Evolutionary conservation across 2,113 vertebrate species (phyloP).

Genomic region (Eurystomus gularis): DNA sequence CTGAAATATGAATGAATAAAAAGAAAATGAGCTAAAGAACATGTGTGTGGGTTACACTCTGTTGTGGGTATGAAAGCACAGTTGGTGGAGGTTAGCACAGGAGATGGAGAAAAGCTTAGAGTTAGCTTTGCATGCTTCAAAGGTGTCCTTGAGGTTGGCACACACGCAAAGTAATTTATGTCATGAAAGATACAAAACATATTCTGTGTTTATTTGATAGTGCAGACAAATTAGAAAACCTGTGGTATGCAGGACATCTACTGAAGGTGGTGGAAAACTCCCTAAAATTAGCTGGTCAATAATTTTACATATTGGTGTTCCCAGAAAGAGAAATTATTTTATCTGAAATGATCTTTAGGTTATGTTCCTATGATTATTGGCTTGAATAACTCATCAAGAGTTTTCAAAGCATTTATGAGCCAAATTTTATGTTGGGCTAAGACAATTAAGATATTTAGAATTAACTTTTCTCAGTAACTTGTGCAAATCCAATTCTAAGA

Average conservation of each 20-base stretch:
- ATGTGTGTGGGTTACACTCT: neutral
- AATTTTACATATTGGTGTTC: neutral
- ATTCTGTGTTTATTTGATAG: neutral
- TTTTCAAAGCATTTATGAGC: neutral
- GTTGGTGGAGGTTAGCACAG: neutral
- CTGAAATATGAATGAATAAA: neutral
- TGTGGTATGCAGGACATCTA: neutral
- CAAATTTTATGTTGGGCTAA: neutral
- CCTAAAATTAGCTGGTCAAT: neutral
- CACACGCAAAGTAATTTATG: accelerated
- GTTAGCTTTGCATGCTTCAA: neutral
- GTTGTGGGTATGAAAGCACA: neutral
- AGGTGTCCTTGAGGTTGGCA: neutral
- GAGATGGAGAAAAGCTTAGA: neutral
- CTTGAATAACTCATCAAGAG: neutral
- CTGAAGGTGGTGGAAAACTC: neutral
- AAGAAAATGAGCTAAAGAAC: neutral
- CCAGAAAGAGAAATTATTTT: neutral
- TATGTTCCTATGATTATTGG: neutral
- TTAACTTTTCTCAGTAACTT: neutral
- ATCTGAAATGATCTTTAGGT: neutral
- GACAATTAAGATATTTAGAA: neutral
- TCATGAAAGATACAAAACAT: accelerated
- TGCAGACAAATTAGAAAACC: neutral
- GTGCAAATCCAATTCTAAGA: neutral